Base-by-base conservation (phyloP, 2,113 vertebrate genomes). In the Spilogale gracilis region DNA sequence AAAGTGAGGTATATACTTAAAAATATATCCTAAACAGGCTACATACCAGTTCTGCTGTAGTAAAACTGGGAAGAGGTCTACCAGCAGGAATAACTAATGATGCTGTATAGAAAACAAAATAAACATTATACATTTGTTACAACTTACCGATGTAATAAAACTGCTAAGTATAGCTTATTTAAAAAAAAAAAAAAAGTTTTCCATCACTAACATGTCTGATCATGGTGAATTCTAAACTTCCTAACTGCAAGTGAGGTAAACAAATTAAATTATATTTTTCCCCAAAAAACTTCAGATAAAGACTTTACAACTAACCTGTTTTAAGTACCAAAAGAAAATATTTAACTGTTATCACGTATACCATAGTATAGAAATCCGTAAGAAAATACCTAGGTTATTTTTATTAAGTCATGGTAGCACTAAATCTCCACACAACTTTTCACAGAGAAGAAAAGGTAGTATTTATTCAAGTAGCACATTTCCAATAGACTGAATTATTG, bases 11-110 rank as follows among this genome's bases (percentile, higher is more conserved):
- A 69, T 92, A 63, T n/a, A 20, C 73, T 89, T 86, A 67, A 63
- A 89, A 73, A 45, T 38, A 82, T 43, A 79, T 86, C 88, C 73
- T 83, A 73, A 91, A 93, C 60, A 95, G 97, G 38, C 52, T 96
- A 99, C 99, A 80, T 99, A 99, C 99, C 98, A 98, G 97, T 97
- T 99, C 99, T 91, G 98, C 95, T 73, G 98, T 18, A 2, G 98
- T 96, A 95, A 99, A 99, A 95, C 97, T 98, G 76, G 98, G 99
- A 95, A 99, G 97, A 96, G 98, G 98, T 98, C 99, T 99, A 90
- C 98, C 99, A 84, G 99, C 32, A 60, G 99, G 99, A 89, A 99
- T 98, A 74, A 99, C 98, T 95, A 99, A 98, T 69, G 99, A 98
- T 65, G 98, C 98, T 98, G 94, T 17, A 61, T 3, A 84, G 79